phyloP scores from a whole-genome alignment of 2,888 invertebrate genomes.

The Acheta domesticus region DNA sequence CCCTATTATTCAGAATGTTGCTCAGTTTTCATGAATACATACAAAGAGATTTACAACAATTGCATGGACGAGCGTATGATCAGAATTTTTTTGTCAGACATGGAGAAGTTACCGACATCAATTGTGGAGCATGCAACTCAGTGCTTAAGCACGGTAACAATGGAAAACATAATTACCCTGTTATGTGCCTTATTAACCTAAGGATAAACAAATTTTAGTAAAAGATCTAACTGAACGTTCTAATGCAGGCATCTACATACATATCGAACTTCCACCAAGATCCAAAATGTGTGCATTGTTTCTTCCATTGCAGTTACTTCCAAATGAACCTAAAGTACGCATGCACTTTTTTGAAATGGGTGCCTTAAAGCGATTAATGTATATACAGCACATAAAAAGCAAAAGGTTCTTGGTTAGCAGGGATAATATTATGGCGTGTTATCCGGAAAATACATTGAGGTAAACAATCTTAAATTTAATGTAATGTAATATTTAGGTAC shows the following conservation, averaged over 20 bases:
- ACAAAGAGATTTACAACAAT: neutral
- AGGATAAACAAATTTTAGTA: too few species aligned
- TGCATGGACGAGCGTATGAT: neutral
- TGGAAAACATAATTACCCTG: neutral
- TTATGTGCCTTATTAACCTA: too few species aligned
- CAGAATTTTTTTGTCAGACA: neutral
- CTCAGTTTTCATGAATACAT: neutral
- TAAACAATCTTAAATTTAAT: too few species aligned
- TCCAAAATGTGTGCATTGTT: too few species aligned
- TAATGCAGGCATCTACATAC: too few species aligned
- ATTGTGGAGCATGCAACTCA: neutral
- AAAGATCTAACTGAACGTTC: too few species aligned
- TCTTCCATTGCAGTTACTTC: neutral
- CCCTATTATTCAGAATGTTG: neutral
- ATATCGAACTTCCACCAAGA: too few species aligned
- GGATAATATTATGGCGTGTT: too few species aligned
- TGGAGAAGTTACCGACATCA: neutral
- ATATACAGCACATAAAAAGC: neutral
- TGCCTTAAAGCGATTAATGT: neutral
- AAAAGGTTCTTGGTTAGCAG: neutral
- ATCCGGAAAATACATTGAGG: too few species aligned
- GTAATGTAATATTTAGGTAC: too few species aligned
- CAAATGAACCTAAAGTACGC: neutral
- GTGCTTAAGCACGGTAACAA: neutral
- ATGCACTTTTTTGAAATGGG: neutral